These are phyloP conservation scores for Athripsodes cinereus DNA, from an alignment of 2,888 invertebrate species.

Conservation along the genomic window DNA sequence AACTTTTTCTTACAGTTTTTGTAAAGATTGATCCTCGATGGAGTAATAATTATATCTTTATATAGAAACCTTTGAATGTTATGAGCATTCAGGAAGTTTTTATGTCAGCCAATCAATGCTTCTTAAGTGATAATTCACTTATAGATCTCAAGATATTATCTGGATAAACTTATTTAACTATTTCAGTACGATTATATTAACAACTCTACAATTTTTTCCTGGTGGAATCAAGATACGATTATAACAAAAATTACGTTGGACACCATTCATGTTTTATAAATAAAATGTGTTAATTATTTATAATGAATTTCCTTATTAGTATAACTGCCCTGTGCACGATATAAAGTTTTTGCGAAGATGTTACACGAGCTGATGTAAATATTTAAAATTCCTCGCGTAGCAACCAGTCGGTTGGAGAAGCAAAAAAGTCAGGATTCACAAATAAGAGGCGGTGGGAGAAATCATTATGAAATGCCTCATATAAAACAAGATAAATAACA, in stretches of 20 bases:
- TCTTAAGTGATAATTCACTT: background rate
- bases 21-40: too few relatives aligned
- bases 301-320: slow-evolving; percentile 1
- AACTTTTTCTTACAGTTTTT: too few relatives aligned
- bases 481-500: too few relatives aligned
- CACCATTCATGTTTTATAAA: background rate
- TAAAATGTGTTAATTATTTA: slow-evolving; percentile 1
- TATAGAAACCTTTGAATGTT: background rate
- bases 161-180: too few relatives aligned
- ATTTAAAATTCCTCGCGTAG: background rate
- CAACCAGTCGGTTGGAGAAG: background rate
- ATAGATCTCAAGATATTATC: background rate
- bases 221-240: background rate
- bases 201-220: background rate
- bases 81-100: background rate
- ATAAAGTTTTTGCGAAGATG: background rate
- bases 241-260: background rate
- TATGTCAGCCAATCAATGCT: background rate
- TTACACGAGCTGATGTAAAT: background rate
- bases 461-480: too few relatives aligned
- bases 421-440: background rate
- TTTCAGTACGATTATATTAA: background rate
- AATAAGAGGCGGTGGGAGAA: background rate
- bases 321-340: too few relatives aligned
- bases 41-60: too few relatives aligned